A percentile compares a stretch with the other conserved stretches of the same genome.
phyloP scores from a whole-genome alignment of 2,888 invertebrate species.

The Lacanobia wlatinum region DNA sequence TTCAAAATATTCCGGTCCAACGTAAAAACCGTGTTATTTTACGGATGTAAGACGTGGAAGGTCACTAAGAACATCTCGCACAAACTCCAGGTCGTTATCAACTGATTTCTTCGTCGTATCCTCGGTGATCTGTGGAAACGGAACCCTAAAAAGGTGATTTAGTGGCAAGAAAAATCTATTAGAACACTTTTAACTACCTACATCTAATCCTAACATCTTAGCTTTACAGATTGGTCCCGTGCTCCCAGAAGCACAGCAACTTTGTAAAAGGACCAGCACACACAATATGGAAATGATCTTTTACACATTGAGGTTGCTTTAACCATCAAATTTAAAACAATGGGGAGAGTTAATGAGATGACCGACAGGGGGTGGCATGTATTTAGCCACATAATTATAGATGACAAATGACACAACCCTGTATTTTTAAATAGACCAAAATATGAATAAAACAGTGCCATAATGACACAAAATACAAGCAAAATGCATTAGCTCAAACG shows the following conservation, averaged over 20 bases:
- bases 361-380: background rate
- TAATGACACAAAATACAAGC: slow-evolving; percentile 40
- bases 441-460: slow-evolving; percentile 1
- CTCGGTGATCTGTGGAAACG: too few relatives aligned
- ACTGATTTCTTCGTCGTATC: too few relatives aligned
- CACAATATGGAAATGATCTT: background rate
- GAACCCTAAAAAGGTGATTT: too few relatives aligned
- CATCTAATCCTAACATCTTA: background rate
- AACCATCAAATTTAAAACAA: background rate
- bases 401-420: slow-evolving; percentile 28
- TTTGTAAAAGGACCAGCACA: background rate
- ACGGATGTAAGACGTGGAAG: too few relatives aligned
- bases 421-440: slow-evolving; percentile 27
- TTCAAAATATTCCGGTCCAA: too few relatives aligned
- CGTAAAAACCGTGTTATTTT: too few relatives aligned
- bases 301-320: background rate
- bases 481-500: slow-evolving; percentile 49
- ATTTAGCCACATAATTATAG: background rate
- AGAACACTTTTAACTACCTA: too few relatives aligned
- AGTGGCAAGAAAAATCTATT: too few relatives aligned
- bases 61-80: too few relatives aligned
- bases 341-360: background rate
- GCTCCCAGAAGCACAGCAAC: too few relatives aligned
- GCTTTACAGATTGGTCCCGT: slow-evolving; percentile 3
- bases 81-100: too few relatives aligned